Conservation (phyloP, 2,888 invertebrate species). For the Leucophenga montana region DNA sequence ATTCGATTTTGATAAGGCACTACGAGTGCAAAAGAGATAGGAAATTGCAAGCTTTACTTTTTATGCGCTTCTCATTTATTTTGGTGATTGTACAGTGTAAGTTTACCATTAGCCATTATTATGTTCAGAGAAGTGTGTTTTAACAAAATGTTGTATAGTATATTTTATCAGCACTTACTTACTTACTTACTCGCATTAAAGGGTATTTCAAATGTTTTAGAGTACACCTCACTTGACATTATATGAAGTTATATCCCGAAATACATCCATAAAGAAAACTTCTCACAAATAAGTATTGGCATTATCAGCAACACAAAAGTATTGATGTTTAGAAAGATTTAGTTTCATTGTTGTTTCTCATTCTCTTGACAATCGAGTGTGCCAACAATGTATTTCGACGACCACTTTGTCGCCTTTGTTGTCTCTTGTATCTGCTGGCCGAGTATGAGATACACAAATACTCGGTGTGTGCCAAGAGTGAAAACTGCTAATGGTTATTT, state of each 20-base stretch:
- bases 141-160: too few species aligned
- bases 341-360: constrained; percentile 12
- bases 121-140: too few species aligned
- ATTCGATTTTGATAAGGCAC: too few species aligned
- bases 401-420: not conserved
- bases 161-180: too few species aligned
- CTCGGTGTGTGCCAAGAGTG: constrained; percentile 27
- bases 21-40: too few species aligned
- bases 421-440: constrained; percentile 12
- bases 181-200: too few species aligned
- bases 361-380: constrained; percentile 22
- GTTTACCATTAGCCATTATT: too few species aligned
- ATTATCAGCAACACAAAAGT: not conserved
- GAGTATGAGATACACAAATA: constrained; percentile 37
- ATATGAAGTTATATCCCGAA: not conserved
- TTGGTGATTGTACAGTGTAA: too few species aligned
- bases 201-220: too few species aligned
- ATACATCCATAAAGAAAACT: not conserved
- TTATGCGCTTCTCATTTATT: too few species aligned
- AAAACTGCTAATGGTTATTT: constrained; percentile 29
- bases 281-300: not conserved
- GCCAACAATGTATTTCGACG: constrained; percentile 9
- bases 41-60: too few species aligned
- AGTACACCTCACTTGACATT: too few species aligned
- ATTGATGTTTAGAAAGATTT: constrained; percentile 20